phyloP scores from a whole-genome alignment of 2,888 invertebrate genomes.

The Onchidella celtica region DNA sequence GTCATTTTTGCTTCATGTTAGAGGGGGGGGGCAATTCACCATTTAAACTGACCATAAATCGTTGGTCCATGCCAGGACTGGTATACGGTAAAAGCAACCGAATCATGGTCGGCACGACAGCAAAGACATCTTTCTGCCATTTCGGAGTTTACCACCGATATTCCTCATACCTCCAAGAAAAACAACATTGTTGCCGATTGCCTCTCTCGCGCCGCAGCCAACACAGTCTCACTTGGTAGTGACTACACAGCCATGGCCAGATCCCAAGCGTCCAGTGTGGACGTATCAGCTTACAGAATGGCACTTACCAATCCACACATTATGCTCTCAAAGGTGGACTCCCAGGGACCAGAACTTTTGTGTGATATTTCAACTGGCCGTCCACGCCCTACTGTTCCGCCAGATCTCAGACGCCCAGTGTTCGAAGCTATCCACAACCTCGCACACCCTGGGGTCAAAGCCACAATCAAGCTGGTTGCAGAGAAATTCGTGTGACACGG shows the following conservation, averaged over 20 bases:
- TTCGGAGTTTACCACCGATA: slow-evolving; percentile 22
- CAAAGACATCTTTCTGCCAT: slow-evolving; percentile 2
- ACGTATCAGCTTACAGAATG: slow-evolving; percentile 15
- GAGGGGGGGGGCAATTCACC: slow-evolving; percentile 18
- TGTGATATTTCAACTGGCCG: slow-evolving; percentile 28
- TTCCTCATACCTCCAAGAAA: slow-evolving; percentile 7
- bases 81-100: slow-evolving; percentile 20
- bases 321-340: not conserved
- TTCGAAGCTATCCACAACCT: slow-evolving; percentile 26
- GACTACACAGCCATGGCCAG: slow-evolving; percentile 32
- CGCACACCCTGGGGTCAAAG: slow-evolving; percentile 21
- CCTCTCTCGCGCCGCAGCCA: slow-evolving; percentile 5
- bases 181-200: slow-evolving; percentile 6
- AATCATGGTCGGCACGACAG: slow-evolving; percentile 5
- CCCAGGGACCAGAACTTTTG: slow-evolving; percentile 17
- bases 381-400: slow-evolving; percentile 1
- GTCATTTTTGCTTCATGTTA: slow-evolving; percentile 9
- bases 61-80: slow-evolving; percentile 1
- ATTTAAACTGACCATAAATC: slow-evolving; percentile 21
- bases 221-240: slow-evolving; percentile 14
- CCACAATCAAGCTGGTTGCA: slow-evolving; percentile 23
- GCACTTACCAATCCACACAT: slow-evolving; percentile 16
- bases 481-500: slow-evolving; percentile 28
- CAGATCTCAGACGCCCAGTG: slow-evolving; percentile 27
- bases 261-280: not conserved